Percentiles rank a stretch among this genome's conserved stretches.
Conservation (phyloP, 2,888 invertebrate genomes). For the Papilio gigon region DNA sequence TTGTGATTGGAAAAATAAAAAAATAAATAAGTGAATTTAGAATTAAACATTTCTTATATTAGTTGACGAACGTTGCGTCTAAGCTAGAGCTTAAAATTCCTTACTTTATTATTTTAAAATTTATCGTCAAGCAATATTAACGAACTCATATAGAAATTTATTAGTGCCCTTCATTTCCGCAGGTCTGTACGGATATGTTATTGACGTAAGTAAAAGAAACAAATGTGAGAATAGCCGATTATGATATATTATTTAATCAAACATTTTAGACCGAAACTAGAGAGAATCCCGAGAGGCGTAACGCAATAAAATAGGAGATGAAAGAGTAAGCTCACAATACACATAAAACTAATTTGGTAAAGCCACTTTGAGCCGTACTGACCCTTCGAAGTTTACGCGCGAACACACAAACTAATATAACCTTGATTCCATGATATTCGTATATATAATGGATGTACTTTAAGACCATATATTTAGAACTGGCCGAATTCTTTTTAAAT, state of each 20-base stretch:
- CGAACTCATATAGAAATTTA: neutral
- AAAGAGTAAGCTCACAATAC: slow-evolving; percentile 70
- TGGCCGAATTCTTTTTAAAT: neutral
- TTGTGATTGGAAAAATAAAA: no score
- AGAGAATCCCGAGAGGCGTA: slow-evolving; percentile 57
- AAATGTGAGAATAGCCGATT: slow-evolving; percentile 1
- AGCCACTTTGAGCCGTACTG: slow-evolving; percentile 73
- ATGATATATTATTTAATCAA: slow-evolving; percentile 14
- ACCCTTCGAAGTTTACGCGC: slow-evolving; percentile 67
- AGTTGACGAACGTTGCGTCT: no score
- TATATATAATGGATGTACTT: slow-evolving; percentile 2
- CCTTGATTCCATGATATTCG: slow-evolving; percentile 33
- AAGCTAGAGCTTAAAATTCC: no score
- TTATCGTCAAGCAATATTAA: neutral
- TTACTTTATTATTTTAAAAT: neutral
- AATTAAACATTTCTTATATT: no score
- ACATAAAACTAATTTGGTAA: slow-evolving; percentile 81
- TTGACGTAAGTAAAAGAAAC: neutral
- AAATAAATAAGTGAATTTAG: no score
- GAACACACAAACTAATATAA: slow-evolving; percentile 53
- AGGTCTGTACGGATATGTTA: neutral
- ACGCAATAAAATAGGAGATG: slow-evolving; percentile 57
- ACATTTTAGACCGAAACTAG: slow-evolving; percentile 55
- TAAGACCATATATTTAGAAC: neutral
- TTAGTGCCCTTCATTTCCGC: neutral